Base-by-base conservation (phyloP, 2,797 vertebrate species). In the Erethizon dorsatum region DNA sequence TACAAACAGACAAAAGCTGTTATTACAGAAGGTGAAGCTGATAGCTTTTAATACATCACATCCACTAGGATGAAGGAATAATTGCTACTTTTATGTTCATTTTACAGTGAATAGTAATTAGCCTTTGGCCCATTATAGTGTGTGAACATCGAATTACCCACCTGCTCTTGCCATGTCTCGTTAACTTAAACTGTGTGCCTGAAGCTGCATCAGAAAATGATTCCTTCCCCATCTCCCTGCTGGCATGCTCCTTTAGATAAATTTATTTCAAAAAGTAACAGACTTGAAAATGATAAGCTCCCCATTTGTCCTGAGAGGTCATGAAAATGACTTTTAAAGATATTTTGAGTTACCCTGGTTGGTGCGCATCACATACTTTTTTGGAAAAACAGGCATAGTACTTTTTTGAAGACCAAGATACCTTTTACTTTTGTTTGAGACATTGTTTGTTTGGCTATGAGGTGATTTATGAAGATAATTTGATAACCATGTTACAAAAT, bases 41-140 rank as follows among this genome's bases (percentile, higher is more conserved):
- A 96, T 98, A 98, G 97, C 97, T 99, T 99, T 98, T 97, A 98
- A 98, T 97, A 98, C 93, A 98, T 97, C 98, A 99, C 97, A 98
- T 99, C 98, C 98, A 98, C 98, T 98, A 98, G 98, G 97, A 96
- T 98, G 98, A 99, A 99, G 98, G 98, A 98, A 97, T 98, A 98
- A 98, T 95, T 98, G 96, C 20, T 97, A 98, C 98, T 98, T 98
- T 99, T 99, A 98, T 98, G 93, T 98, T 98, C 93, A 95, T 98
- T 98, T 98, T 98, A 98, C 96, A 97, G 83, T 67, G 98, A 98
- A 97, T 80, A 97, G 87, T 96, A 97, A 96, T 98, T 98, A 98
- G 88, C 97, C 97, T 96, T 97, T 97, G 98, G 98, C 98, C 98
- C 86, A 93, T 97, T 97, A 89, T 89, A 98, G 91, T 97, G 96